Evolutionary conservation across 2,888 invertebrate genomes (phyloP), one percentile per base, ranked within the genome.

Genomic region (Tetragnatha montana): DNA sequence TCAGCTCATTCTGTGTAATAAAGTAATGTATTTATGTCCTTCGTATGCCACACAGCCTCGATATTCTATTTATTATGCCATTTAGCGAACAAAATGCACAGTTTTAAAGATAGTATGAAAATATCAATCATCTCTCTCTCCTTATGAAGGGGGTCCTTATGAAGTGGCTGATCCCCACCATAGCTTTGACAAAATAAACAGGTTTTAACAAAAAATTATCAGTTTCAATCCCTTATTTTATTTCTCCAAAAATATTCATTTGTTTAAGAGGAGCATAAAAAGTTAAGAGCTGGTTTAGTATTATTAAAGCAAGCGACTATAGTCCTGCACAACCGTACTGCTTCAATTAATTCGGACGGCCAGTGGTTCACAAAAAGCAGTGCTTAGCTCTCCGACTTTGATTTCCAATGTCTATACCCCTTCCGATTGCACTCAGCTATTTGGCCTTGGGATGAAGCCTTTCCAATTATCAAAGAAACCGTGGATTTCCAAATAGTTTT

Each of bases 101-200:
- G 73, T 89, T 86, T 90, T 90, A 90, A 90, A 90, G 90, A 87
- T 80, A 87, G 90, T 90, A 90, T 90, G 90, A 90, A 90, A 90
- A 90, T 90, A 90, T 87, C 79, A 81, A 70, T 87, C 81, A 51
- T 83, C 87, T 90, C 83, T 90, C 87, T 87, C 80, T 75, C 35
- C 35, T 35, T 35, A 83, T 87, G 87, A 90, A 76, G 90, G 80
- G 87, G 82, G 60, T 89, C 71, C 70, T 89, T 82, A 90, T 82
- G 87, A 87, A 90, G 87, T 82, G 87, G 87, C 82, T 87, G 71
- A 87, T 87, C 87, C 87, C 87, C 87, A 80, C 84, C 84, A 73
- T 79, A 81, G 83, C 90, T 87, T 83, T 90, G 87, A 73, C 79
- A 90, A 90, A 90, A 90, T 87, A 87, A 90, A 87, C 75, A 81